These are phyloP conservation scores for Coleophora deauratella DNA, from an alignment of 2,888 invertebrate species.

Conservation along the genomic window DNA sequence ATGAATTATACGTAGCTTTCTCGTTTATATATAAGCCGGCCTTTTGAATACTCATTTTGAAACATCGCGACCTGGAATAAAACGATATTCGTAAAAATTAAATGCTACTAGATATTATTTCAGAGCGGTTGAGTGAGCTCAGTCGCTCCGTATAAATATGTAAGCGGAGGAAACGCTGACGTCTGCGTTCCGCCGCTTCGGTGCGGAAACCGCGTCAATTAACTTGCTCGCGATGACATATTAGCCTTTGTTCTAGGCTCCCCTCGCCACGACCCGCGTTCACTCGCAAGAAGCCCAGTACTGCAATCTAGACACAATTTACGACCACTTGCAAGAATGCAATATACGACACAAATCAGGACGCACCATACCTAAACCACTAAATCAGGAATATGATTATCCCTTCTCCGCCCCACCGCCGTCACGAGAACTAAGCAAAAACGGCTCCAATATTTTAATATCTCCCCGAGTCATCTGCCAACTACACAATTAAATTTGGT, in stretches of 20 bases:
- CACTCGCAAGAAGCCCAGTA: conserved; percentile 43
- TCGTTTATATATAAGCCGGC: neutral
- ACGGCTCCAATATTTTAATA: conserved; percentile 36
- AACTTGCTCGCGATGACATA: conserved; percentile 69
- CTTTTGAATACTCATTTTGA: neutral
- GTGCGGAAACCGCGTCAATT: conserved; percentile 72
- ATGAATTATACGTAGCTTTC: too few species aligned
- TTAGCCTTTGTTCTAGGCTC: conserved; percentile 64
- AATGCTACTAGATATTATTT: conserved; percentile 31
- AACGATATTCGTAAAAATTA: conserved; percentile 20
- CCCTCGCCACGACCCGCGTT: conserved; percentile 33
- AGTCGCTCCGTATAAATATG: conserved; percentile 58
- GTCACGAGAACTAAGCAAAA: too few species aligned
- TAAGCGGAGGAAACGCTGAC: conserved; percentile 63
- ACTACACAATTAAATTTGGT: conserved; percentile 52
- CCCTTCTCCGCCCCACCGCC: too few species aligned
- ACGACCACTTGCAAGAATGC: conserved; percentile 23
- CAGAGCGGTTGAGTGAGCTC: conserved; percentile 26
- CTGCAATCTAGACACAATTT: conserved; percentile 16
- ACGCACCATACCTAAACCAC: conserved; percentile 17
- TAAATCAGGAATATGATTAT: conserved; percentile 7
- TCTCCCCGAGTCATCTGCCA: conserved; percentile 50
- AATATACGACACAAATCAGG: conserved; percentile 25
- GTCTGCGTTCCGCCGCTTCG: conserved; percentile 64
- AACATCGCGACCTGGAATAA: neutral